Percentiles rank a stretch among this genome's conserved stretches.
Conservation (phyloP, 2,113 vertebrate genomes). For the Salvator merianae region DNA sequence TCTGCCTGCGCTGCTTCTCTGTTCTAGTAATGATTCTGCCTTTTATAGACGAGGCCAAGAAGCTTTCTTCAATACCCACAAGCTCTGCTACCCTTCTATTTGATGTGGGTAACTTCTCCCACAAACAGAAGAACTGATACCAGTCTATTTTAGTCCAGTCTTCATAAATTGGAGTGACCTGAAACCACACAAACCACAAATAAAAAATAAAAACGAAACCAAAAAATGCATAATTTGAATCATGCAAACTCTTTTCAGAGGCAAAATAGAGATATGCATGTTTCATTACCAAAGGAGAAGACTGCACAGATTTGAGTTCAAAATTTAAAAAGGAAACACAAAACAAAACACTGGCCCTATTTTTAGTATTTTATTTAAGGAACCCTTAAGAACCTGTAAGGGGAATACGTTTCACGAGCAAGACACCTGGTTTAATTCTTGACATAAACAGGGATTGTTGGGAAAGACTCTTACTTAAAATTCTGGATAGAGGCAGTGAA, state of each 20-base stretch:
- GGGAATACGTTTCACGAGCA: too few relatives aligned
- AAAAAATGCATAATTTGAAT: background rate
- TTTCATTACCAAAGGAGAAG: background rate
- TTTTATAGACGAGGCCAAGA: slow-evolving; percentile 90
- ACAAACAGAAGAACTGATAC: slow-evolving; percentile 96
- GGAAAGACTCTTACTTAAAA: too few relatives aligned
- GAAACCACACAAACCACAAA: background rate
- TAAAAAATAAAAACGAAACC: slow-evolving; percentile 8
- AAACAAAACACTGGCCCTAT: too few relatives aligned
- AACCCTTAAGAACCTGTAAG: too few relatives aligned
- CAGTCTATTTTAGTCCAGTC: slow-evolving; percentile 96
- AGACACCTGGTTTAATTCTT: too few relatives aligned
- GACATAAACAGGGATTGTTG: too few relatives aligned
- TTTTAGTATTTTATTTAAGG: too few relatives aligned
- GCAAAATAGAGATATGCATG: too few relatives aligned
- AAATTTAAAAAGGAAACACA: too few relatives aligned
- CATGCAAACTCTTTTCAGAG: background rate
- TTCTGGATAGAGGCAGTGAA: too few relatives aligned
- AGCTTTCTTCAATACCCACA: slow-evolving; percentile 94
- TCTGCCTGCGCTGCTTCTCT: slow-evolving; percentile 91
- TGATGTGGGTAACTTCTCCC: slow-evolving; percentile 91
- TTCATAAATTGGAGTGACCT: slow-evolving; percentile 95
- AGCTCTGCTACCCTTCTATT: slow-evolving; percentile 96
- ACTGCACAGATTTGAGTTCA: too few relatives aligned
- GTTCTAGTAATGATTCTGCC: slow-evolving; percentile 89